Evolutionary conservation across 2,113 vertebrate genomes (phyloP).

Genomic region (Salvator merianae): DNA sequence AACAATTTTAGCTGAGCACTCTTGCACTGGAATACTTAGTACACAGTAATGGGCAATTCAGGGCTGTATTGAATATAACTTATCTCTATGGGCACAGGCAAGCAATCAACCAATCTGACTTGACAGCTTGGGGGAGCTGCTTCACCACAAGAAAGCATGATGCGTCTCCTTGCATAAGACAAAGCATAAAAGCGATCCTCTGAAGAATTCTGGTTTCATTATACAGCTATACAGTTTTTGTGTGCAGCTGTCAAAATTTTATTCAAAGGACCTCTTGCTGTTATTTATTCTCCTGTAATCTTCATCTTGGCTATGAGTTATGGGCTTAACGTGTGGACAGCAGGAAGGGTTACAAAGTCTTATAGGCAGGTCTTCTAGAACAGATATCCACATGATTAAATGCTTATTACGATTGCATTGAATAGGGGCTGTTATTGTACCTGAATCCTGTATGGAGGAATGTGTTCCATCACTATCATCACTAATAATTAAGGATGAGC

Average conservation of each 20-base stretch:
- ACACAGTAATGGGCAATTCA: not conserved
- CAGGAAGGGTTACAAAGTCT: not conserved
- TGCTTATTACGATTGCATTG: slow-evolving; percentile 9
- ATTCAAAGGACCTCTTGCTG: not conserved
- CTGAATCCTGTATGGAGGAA: slow-evolving; percentile 4
- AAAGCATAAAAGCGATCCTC: slow-evolving; percentile 26
- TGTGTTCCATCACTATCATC: no score
- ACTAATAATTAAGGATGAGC: no score
- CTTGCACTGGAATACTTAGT: not conserved
- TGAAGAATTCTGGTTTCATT: slow-evolving; percentile 6
- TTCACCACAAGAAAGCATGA: slow-evolving; percentile 36
- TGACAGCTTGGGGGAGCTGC: slow-evolving; percentile 34
- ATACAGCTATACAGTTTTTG: not conserved
- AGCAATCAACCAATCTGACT: not conserved
- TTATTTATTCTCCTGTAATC: slow-evolving; percentile 4
- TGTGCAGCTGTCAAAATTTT: slow-evolving; percentile 17
- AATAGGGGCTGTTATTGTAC: not conserved
- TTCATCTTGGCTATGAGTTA: not conserved
- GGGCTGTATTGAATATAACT: not conserved
- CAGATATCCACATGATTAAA: fast-evolving
- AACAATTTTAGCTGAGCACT: not conserved
- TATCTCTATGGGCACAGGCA: not conserved
- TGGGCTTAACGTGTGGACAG: not conserved
- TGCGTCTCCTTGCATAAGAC: slow-evolving; percentile 42
- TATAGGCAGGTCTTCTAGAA: slow-evolving; percentile 10